These are phyloP conservation scores for Acleris literana DNA, from an alignment of 2,888 invertebrate species.

Conservation along the genomic window DNA sequence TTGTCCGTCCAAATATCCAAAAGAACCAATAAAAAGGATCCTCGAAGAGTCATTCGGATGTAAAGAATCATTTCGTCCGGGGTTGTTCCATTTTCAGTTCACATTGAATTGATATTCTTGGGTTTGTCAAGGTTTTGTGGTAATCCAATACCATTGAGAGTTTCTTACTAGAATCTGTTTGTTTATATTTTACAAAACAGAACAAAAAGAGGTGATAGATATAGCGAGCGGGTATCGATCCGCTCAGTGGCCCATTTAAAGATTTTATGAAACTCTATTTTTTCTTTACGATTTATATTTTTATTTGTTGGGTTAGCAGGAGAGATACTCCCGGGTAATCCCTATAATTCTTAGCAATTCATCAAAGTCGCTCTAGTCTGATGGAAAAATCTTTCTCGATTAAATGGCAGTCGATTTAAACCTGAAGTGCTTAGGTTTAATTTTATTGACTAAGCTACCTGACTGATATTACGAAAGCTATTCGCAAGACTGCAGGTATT, in stretches of 20 bases:
- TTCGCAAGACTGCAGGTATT: background rate
- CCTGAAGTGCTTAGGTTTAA: slow-evolving; percentile 8
- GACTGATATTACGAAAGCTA: background rate
- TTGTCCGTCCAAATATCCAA: slow-evolving; percentile 14
- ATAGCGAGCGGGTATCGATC: background rate
- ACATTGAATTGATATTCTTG: slow-evolving; percentile 32
- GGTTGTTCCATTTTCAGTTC: slow-evolving; percentile 14
- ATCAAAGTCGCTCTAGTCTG: slow-evolving; percentile 27
- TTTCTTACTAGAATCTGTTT: slow-evolving; percentile 2
- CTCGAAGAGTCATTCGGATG: slow-evolving; percentile 18
- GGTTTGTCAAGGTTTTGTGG: slow-evolving; percentile 18
- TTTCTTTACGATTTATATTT: background rate
- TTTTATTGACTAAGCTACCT: slow-evolving; percentile 14
- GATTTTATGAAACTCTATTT: no score
- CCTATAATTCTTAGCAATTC: slow-evolving; percentile 29
- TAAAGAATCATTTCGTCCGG: slow-evolving; percentile 26
- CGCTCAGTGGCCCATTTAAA: background rate
- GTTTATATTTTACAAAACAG: background rate
- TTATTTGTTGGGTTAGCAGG: background rate
- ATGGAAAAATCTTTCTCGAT: slow-evolving; percentile 30
- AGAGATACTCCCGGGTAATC: slow-evolving; percentile 21
- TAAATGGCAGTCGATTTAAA: slow-evolving; percentile 15
- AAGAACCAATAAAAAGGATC: slow-evolving; percentile 14
- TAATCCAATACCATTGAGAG: slow-evolving; percentile 29
- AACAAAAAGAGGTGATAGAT: background rate